Conservation (phyloP, 2,888 invertebrate species). For the Drosophila stalkeri region DNA sequence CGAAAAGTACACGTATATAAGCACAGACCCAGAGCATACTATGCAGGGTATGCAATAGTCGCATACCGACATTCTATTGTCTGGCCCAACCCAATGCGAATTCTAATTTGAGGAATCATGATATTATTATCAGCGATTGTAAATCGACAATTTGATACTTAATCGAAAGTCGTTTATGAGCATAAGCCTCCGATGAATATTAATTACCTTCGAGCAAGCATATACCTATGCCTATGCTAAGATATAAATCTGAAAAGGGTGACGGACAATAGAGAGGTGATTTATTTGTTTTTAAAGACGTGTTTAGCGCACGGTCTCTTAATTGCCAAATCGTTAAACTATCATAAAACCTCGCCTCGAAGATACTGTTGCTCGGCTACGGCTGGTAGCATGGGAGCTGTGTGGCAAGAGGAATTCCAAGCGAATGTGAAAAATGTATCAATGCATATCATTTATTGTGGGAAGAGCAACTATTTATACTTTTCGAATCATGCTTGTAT, state of each 20-base stretch:
- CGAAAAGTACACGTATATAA: not conserved
- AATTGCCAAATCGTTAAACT: slow-evolving; percentile 68
- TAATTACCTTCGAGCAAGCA: slow-evolving; percentile 37
- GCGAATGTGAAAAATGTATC: not conserved
- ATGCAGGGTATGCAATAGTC: not conserved
- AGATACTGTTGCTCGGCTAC: slow-evolving; percentile 7
- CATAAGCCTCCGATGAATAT: slow-evolving; percentile 63
- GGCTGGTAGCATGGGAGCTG: slow-evolving; percentile 5
- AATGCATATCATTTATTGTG: not conserved
- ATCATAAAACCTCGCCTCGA: slow-evolving; percentile 30
- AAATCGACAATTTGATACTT: slow-evolving; percentile 69
- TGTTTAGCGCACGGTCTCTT: slow-evolving; percentile 65
- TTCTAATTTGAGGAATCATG: slow-evolving; percentile 49
- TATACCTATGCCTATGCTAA: not conserved
- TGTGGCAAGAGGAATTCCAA: slow-evolving; percentile 19
- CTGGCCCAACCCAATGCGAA: slow-evolving; percentile 15
- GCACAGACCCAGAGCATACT: not conserved
- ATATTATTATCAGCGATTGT: slow-evolving; percentile 24
- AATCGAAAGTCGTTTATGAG: slow-evolving; percentile 66
- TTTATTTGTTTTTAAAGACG: slow-evolving; percentile 78
- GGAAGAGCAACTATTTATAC: not conserved
- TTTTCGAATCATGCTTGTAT: slow-evolving; percentile 1
- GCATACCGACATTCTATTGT: not conserved
- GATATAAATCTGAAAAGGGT: slow-evolving; percentile 31
- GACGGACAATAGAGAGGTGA: slow-evolving; percentile 57